Base-by-base conservation (phyloP, 2,113 vertebrate genomes). In the Chlorodrepanis virens region DNA sequence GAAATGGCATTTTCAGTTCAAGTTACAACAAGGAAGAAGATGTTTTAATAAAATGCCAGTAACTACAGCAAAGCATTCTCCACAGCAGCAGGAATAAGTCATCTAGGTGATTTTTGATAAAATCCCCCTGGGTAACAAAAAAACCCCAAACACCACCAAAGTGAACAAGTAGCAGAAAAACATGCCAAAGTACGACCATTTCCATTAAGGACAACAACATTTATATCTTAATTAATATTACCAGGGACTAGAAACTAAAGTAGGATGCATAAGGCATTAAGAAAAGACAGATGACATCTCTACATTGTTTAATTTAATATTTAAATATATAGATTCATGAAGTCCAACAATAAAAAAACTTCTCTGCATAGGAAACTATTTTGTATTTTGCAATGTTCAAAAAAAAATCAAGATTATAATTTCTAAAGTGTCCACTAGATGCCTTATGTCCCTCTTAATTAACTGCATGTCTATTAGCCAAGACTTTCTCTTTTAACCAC, bases 401-500 rank as follows among this genome's bases (percentile, higher is more conserved):
- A 75, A 92, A 23, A 49, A 53, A 23, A 49, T 12, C 29, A 68
- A 81, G 17, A 33, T 37, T 64, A 90, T 64, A 37, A 35, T 94
- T 94, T 84, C n/a, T 69, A 20, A 81, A 90, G 68, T 45, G 84
- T 76, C 91, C 89, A 94, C 92, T 85, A 93, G 86, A 90, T 94
- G 92, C 61, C 68, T 96, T 95, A 94, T 22, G 75, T 64, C 56
- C 42, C 61, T 91, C 37, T 83, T 85, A 92, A 94, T 91, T 65
- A 94, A 83, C 59, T 76, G 33, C n/a, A 39, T 15, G 35, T 63
- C 75, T 95, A 23, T 97, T 97, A 94, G 95, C 82, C 95, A 97
- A 96, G 86, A 97, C 94, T 93, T 97, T 96, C 95, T 87, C 78
- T 87, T 96, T 96, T 74, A 97, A 97, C 96, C 96, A 94, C 96